These are phyloP conservation scores for Mycogona germanica DNA, from an alignment of 2,888 invertebrate genomes.

Conservation along the genomic window DNA sequence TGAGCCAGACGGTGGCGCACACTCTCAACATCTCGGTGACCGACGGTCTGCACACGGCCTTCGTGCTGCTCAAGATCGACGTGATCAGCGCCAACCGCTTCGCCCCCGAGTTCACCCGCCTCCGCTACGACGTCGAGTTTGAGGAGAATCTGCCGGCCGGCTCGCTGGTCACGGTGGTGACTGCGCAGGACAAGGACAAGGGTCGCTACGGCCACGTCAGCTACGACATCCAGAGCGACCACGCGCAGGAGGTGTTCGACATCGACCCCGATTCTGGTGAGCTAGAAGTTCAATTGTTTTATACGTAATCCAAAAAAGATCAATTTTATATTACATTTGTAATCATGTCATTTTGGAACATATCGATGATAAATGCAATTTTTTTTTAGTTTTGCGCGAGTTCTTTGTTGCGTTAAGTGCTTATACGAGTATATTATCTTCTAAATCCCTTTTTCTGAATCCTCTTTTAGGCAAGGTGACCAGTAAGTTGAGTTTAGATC, in stretches of 20 bases:
- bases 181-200: constrained; percentile 69
- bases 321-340: too few species aligned
- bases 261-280: constrained; percentile 39
- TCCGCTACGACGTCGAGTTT: constrained; percentile 63
- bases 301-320: constrained; percentile 26
- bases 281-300: constrained; percentile 19
- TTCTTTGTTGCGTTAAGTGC: too few species aligned
- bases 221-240: constrained; percentile 38
- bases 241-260: constrained; percentile 33
- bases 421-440: neutral
- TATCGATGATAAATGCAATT: too few species aligned
- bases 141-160: constrained; percentile 68
- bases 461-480: constrained; percentile 31
- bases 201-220: constrained; percentile 49
- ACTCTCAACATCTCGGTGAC: constrained; percentile 84
- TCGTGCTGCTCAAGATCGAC: constrained; percentile 44
- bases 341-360: too few species aligned
- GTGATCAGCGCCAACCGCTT: constrained; percentile 50
- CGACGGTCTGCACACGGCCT: constrained; percentile 88
- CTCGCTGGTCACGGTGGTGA: constrained; percentile 57
- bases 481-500: constrained; percentile 30
- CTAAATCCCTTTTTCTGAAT: neutral
- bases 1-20: constrained; percentile 50
- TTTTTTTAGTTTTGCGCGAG: too few species aligned
- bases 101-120: constrained; percentile 63